phyloP scores from a whole-genome alignment of 1,140 invertebrate genomes.

The Archivesica marissinica region DNA sequence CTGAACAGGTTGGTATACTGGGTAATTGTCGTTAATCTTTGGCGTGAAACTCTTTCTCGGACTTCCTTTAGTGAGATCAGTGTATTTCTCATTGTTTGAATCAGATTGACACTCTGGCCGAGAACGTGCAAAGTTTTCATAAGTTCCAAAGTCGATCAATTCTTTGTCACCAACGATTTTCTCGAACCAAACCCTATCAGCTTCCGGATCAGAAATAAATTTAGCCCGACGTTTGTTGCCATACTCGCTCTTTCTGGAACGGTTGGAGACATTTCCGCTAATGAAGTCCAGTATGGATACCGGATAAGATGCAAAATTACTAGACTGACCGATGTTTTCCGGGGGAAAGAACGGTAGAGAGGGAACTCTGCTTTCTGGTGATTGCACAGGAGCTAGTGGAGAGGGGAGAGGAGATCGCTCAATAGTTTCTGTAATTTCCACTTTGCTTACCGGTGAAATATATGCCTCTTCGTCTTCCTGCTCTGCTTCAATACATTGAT shows the following conservation, averaged over 20 bases:
- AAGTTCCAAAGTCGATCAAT: conserved; percentile 41
- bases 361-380: background rate
- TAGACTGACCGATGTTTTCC: conserved; percentile 55
- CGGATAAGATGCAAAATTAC: conserved; percentile 35
- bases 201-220: conserved; percentile 28
- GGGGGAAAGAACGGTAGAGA: background rate
- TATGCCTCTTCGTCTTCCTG: background rate
- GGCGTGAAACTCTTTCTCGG: conserved; percentile 52
- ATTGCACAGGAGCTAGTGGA: background rate
- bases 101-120: conserved; percentile 39
- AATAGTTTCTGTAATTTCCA: conserved; percentile 17
- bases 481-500: background rate
- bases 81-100: conserved; percentile 28
- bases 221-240: background rate
- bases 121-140: conserved; percentile 52
- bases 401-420: background rate
- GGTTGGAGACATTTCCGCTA: conserved; percentile 13
- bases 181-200: conserved; percentile 58
- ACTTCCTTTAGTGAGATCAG: conserved; percentile 19
- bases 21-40: conserved; percentile 41
- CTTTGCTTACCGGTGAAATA: conserved; percentile 2
- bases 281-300: conserved; percentile 53
- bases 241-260: background rate
- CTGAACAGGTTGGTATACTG: conserved; percentile 18
- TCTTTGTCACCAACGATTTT: conserved; percentile 58